Evolutionary conservation across 2,888 invertebrate genomes (phyloP), one percentile per base, ranked within the genome.

Genomic region (Gortyna flavago): DNA sequence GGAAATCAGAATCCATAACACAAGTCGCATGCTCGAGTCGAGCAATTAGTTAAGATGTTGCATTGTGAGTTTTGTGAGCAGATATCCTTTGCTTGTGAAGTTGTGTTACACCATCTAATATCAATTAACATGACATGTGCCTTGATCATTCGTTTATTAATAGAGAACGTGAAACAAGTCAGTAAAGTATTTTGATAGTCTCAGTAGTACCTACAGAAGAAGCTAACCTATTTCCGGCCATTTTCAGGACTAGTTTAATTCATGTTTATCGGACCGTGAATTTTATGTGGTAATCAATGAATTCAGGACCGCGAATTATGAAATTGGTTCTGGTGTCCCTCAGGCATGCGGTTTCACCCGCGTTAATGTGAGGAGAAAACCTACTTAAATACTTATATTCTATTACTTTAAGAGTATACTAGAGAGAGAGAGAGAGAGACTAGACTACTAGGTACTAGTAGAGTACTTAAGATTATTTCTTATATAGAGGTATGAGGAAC

Each of bases 1-100:
- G 65, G 75, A 79, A 83, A 83, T 75, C 71, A 70, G 76, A 86
- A 78, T 81, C 78, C 84, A 81, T 77, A 86, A 78, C 80, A 84
- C 73, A 81, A 66, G 66, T 41, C 35, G 64, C 48, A 62, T 41
- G 71, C 41, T 71, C 54, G 32, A 32, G 48, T 54, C 18, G 29
- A 25, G 61, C 44, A 35, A 57, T 61, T 48, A 75, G 48, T 65
- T 41, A 41, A 62, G 57, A 73, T 67, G 35, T 69, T 51, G 64
- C 72, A 77, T 77, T 80, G 70, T 75, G 29, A 59, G 32, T 57
- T 41, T 66, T 38, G 70, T 64, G 48, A 67, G 54, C 29, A 29
- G 6, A 61, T 61, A 64, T 59, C 59, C 64, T 72, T 35, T 32
- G 38, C 41, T 41, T 67, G 35, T 71, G 51, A 76, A n/a, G n/a